Percentiles rank a stretch among this genome's conserved stretches.
These are phyloP conservation scores for Austrolebias charrua DNA, from an alignment of 2,797 vertebrate species.

Conservation along the genomic window DNA sequence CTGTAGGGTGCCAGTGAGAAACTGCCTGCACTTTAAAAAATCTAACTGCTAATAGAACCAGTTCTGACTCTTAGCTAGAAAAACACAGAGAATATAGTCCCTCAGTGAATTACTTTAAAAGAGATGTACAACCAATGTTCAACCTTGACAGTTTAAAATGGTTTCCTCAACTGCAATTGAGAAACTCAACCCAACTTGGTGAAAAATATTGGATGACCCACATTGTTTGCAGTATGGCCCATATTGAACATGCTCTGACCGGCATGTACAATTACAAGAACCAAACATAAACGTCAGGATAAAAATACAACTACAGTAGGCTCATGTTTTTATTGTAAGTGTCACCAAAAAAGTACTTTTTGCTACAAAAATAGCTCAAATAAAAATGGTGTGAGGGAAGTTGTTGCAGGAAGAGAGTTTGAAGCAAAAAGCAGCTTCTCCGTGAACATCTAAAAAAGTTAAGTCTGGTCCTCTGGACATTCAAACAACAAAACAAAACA, in stretches of 20 bases:
- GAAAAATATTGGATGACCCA: too few species aligned
- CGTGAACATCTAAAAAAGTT: too few species aligned
- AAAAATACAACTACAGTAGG: not conserved
- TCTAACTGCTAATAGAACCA: constrained; percentile 57
- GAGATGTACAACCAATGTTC: constrained; percentile 24
- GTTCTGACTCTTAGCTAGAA: constrained; percentile 48
- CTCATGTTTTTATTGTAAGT: not conserved
- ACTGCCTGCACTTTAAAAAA: constrained; percentile 59
- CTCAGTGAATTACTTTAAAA: constrained; percentile 52
- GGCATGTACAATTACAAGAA: not conserved
- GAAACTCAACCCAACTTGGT: constrained; percentile 3
- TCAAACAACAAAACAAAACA: too few species aligned
- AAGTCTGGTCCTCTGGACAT: too few species aligned
- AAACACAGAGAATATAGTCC: constrained; percentile 28
- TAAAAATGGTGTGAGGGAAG: not conserved
- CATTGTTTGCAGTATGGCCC: not conserved
- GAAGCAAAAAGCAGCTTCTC: too few species aligned
- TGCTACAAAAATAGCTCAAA: not conserved
- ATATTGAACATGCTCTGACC: not conserved
- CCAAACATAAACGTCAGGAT: not conserved
- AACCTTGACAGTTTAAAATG: constrained; percentile 24
- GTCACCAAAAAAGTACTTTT: not conserved
- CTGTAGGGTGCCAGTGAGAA: constrained; percentile 56
- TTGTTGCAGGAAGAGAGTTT: too few species aligned
- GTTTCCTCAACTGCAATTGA: not conserved